These are phyloP conservation scores for Dendrocincla fuliginosa DNA, from an alignment of 2,797 vertebrate species.

Conservation along the genomic window DNA sequence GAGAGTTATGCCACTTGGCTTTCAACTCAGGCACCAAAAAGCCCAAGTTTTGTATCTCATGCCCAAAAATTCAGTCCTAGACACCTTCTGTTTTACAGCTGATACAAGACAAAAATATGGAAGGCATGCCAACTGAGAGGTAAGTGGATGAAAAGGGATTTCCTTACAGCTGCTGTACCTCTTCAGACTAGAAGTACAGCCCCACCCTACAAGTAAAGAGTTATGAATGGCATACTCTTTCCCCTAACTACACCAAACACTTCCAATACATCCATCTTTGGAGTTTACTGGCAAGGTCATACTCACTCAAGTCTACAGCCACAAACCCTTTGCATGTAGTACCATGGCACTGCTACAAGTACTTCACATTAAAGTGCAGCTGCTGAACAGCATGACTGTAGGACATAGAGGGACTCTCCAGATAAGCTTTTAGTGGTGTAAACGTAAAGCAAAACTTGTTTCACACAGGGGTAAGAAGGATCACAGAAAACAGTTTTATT, in stretches of 20 bases:
- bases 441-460: background rate
- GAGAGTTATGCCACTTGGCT: background rate
- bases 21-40: background rate
- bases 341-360: background rate
- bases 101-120: background rate
- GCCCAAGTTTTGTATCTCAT: background rate
- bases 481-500: background rate
- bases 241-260: rapidly evolving
- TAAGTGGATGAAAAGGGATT: background rate
- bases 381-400: background rate
- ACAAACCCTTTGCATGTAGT: background rate
- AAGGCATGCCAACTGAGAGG: background rate
- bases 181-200: background rate
- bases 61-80: background rate
- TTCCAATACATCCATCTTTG: background rate
- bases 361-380: background rate
- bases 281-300: background rate
- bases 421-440: background rate
- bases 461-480: background rate
- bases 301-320: background rate
- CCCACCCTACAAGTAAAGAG: background rate
- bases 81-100: background rate
- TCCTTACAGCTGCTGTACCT: background rate
- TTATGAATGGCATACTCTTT: background rate
- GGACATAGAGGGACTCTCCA: background rate